These are phyloP conservation scores for Fragum fragum DNA, from an alignment of 2,888 invertebrate genomes.

Conservation along the genomic window DNA sequence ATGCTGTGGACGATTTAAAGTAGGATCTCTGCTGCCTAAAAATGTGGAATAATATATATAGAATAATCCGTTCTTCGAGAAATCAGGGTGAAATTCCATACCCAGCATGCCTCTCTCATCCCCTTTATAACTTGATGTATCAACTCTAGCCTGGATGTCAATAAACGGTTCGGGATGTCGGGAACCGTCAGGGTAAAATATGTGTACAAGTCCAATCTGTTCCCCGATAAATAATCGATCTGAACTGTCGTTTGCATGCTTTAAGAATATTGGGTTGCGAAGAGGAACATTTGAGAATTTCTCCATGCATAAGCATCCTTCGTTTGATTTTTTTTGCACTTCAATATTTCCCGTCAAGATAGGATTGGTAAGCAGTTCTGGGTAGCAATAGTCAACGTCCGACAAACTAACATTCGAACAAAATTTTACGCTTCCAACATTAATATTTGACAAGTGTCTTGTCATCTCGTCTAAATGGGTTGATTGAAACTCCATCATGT, in stretches of 20 bases:
- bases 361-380: conserved; percentile 77
- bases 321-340: conserved; percentile 63
- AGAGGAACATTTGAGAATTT: conserved; percentile 58
- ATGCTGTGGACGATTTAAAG: conserved; percentile 15
- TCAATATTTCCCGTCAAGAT: conserved; percentile 72
- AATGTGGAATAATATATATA: conserved; percentile 81
- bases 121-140: conserved; percentile 66
- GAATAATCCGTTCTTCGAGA: conserved; percentile 77
- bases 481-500: conserved; percentile 64
- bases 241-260: conserved; percentile 80
- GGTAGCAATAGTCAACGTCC: conserved; percentile 83
- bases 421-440: conserved; percentile 59
- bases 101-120: conserved; percentile 83
- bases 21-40: conserved; percentile 11
- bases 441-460: not conserved
- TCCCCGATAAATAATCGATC: conserved; percentile 82
- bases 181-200: conserved; percentile 75
- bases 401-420: conserved; percentile 69
- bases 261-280: conserved; percentile 78
- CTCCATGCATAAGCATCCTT: conserved; percentile 83
- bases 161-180: conserved; percentile 74
- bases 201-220: conserved; percentile 79
- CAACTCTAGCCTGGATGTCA: conserved; percentile 69
- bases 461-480: conserved; percentile 4
- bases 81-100: conserved; percentile 83